Percentiles rank a stretch among this genome's conserved stretches.
These are phyloP conservation scores for Calidris pygmaea DNA, from an alignment of 2,113 vertebrate genomes.

Conservation along the genomic window DNA sequence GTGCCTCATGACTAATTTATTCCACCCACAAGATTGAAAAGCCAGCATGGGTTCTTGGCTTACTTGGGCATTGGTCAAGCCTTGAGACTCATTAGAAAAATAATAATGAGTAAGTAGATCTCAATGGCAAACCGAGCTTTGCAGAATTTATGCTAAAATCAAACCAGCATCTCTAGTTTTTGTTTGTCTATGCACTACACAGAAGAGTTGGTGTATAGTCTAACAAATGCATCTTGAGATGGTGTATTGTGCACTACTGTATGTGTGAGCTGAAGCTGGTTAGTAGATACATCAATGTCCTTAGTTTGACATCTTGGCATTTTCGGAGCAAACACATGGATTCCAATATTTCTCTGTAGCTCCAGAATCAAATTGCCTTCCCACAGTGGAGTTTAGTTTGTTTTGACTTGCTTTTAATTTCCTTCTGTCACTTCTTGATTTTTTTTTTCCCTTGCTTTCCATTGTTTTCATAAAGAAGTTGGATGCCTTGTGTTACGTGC, in stretches of 20 bases:
- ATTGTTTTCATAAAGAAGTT: neutral
- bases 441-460: neutral
- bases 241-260: neutral
- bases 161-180: neutral
- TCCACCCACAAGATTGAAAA: conserved; percentile 24
- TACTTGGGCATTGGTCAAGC: neutral
- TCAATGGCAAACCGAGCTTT: neutral
- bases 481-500: rapidly evolving
- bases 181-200: neutral
- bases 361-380: neutral
- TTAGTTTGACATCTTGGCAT: neutral
- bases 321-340: neutral
- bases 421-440: neutral
- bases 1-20: conserved; percentile 32
- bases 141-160: neutral
- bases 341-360: neutral
- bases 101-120: neutral
- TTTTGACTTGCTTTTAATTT: conserved; percentile 14
- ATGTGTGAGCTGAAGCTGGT: neutral
- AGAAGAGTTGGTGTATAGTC: neutral
- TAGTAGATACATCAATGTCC: neutral
- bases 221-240: neutral
- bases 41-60: neutral
- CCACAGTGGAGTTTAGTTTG: neutral
- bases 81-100: conserved; percentile 9